phyloP scores from a whole-genome alignment of 2,797 vertebrate genomes.

The Bradypus variegatus region DNA sequence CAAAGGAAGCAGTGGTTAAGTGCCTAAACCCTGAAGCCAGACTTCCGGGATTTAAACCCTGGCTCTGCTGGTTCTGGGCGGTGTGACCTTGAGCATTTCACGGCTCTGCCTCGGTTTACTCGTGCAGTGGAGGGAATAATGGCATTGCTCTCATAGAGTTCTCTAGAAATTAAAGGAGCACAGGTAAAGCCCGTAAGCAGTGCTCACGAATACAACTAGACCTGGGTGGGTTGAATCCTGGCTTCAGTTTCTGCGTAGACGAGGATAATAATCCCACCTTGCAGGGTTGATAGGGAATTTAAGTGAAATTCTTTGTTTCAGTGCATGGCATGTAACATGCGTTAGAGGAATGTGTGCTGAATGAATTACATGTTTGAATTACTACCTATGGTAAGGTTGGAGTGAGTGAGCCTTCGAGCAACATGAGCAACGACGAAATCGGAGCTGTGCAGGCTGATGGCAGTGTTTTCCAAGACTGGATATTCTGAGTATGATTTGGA shows the following conservation, averaged over 20 bases:
- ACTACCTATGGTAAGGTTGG: background rate
- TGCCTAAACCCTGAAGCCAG: background rate
- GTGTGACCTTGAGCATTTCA: background rate
- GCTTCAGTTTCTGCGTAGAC: background rate
- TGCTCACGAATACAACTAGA: background rate
- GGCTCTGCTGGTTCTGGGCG: background rate
- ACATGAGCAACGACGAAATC: background rate
- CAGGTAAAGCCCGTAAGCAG: background rate
- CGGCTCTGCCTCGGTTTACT: background rate
- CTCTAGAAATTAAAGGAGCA: background rate
- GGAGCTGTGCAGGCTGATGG: background rate
- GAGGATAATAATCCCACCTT: background rate
- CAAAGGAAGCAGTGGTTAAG: background rate
- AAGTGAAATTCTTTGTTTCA: background rate
- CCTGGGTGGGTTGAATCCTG: background rate
- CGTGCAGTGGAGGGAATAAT: background rate
- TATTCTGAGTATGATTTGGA: background rate
- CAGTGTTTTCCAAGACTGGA: background rate
- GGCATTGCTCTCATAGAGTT: background rate
- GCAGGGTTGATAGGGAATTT: background rate
- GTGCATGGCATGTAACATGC: background rate
- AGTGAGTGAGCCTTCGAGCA: background rate
- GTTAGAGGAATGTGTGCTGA: background rate
- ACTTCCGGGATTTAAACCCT: background rate
- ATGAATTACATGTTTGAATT: background rate